Conservation (phyloP, 2,113 vertebrate species). For the Lepidiolamprologus cunningtoni region DNA sequence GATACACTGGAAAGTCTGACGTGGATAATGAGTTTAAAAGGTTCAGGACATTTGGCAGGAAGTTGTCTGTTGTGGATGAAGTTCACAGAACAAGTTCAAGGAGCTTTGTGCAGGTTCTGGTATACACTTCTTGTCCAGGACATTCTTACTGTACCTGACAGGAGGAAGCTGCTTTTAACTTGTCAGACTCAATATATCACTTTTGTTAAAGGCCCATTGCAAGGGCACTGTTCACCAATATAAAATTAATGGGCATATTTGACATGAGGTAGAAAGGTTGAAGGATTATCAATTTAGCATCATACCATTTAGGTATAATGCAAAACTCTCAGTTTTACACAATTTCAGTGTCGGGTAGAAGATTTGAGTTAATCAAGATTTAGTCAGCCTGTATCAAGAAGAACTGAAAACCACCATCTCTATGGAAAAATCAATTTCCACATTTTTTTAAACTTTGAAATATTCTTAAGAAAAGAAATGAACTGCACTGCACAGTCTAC, state of each 20-base stretch:
- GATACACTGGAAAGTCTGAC: not conserved
- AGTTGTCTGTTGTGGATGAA: not conserved
- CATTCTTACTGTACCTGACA: not conserved
- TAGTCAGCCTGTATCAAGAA: not conserved
- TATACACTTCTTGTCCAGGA: not conserved
- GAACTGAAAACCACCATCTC: not conserved
- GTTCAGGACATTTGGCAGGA: not conserved
- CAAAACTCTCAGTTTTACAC: not conserved
- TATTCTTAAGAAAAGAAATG: not conserved
- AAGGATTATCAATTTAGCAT: not conserved
- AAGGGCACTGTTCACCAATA: not conserved
- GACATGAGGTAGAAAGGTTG: not conserved
- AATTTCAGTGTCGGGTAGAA: not conserved
- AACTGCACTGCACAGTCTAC: not conserved
- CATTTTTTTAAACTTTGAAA: not conserved
- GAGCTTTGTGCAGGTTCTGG: not conserved
- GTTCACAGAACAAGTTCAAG: not conserved
- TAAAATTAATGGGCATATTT: not conserved
- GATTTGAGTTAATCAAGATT: not conserved
- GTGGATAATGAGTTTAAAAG: not conserved
- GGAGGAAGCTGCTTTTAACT: not conserved
- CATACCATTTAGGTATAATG: not conserved
- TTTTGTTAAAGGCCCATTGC: not conserved
- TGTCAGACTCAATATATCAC: constrained; percentile 5
- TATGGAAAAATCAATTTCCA: not conserved